Evolutionary conservation across 2,888 invertebrate species (phyloP).

Genomic region (Loripinus fragilis): DNA sequence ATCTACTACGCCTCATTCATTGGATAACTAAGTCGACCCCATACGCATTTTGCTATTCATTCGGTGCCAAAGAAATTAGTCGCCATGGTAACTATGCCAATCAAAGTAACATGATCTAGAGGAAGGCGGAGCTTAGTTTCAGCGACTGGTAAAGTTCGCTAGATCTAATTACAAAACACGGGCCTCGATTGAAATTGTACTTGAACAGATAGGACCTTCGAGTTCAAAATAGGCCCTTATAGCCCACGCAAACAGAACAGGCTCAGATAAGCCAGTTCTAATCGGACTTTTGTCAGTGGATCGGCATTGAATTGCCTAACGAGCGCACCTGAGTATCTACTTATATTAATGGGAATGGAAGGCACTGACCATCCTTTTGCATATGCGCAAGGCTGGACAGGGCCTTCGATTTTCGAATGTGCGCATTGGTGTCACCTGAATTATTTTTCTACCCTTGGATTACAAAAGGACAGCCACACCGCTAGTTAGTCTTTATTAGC

Average conservation of each 20-base stretch:
- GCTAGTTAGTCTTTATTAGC: conserved; percentile 16
- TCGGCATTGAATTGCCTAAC: too few species aligned
- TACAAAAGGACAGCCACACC: conserved; percentile 18
- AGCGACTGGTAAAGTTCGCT: conserved; percentile 35
- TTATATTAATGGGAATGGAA: too few species aligned
- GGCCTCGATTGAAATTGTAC: conserved; percentile 26
- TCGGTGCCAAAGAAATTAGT: conserved; percentile 77
- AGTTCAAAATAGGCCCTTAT: too few species aligned
- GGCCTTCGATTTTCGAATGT: too few species aligned
- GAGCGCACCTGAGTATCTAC: too few species aligned
- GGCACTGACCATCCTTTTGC: too few species aligned
- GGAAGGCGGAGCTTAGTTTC: conserved; percentile 64
- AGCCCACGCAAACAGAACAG: too few species aligned
- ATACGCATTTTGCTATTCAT: conserved; percentile 75
- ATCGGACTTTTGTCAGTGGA: too few species aligned
- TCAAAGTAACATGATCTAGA: conserved; percentile 76
- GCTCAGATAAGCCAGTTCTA: too few species aligned
- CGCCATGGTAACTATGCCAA: conserved; percentile 79
- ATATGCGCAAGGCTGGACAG: too few species aligned
- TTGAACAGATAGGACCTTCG: too few species aligned
- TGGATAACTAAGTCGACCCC: conserved; percentile 74
- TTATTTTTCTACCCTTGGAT: conserved; percentile 11
- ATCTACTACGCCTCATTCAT: conserved; percentile 66
- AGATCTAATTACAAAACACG: conserved; percentile 59
- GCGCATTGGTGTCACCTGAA: too few species aligned